phyloP scores from a whole-genome alignment of 23 tunicate species.

The Ascidia mentula region DNA sequence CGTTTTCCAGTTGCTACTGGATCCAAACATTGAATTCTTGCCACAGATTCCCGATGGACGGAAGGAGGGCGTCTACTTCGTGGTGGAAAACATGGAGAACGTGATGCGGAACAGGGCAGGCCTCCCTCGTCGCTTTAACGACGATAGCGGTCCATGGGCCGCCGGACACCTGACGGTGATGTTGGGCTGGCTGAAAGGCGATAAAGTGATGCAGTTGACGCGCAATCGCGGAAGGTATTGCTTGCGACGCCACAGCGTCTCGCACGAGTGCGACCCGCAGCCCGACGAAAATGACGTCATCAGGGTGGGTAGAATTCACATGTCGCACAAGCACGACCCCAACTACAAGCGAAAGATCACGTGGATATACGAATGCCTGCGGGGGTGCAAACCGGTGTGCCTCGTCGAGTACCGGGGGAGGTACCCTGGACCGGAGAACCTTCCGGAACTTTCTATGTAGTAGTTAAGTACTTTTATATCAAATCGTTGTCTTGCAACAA shows the following conservation, averaged over 20 bases:
- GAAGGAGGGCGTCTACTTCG: constrained; percentile 23
- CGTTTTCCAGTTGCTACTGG: background rate
- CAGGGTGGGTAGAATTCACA: background rate
- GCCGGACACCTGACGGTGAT: background rate
- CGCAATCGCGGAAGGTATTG: background rate
- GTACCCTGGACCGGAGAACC: background rate
- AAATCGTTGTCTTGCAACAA: no score
- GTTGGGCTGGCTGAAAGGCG: background rate
- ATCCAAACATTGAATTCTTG: background rate
- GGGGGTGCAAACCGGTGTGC: background rate
- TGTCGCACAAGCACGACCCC: background rate
- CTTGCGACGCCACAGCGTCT: background rate
- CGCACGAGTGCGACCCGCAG: background rate
- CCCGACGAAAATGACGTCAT: background rate
- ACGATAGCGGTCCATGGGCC: constrained; percentile 38
- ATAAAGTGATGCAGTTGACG: background rate
- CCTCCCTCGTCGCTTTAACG: constrained; percentile 5
- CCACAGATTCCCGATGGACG: constrained; percentile 23
- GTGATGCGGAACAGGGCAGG: constrained; percentile 8
- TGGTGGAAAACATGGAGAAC: constrained; percentile 23
- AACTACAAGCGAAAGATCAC: background rate
- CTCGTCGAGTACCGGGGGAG: background rate
- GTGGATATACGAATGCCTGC: background rate
- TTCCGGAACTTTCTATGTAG: no score
- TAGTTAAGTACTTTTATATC: no score